phyloP scores from a whole-genome alignment of 2,113 vertebrate genomes.

The Vulpes vulpes region DNA sequence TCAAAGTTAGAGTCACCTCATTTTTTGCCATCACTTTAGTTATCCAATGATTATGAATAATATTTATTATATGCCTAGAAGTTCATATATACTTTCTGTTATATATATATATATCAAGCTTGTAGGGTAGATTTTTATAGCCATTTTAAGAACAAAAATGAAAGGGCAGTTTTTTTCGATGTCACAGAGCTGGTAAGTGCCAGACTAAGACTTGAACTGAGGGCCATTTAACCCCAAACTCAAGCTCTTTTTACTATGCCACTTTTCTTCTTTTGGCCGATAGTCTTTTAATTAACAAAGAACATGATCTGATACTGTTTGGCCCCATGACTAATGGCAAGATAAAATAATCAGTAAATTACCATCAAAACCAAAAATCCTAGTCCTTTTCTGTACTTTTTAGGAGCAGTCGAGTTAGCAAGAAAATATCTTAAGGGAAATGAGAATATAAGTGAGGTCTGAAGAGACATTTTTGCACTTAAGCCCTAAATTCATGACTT shows the following conservation, averaged over 20 bases:
- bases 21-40: not conserved
- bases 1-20: not conserved
- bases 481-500: conserved; percentile 40
- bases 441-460: not conserved
- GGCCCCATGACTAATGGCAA: not conserved
- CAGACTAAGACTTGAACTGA: not conserved
- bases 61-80: not conserved
- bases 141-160: conserved; percentile 35
- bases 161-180: not conserved
- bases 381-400: not conserved
- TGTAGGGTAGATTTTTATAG: not conserved
- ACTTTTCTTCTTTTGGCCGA: not conserved
- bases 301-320: not conserved
- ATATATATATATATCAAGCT: not conserved
- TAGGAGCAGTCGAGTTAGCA: not conserved
- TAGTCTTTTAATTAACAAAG: not conserved
- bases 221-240: not conserved
- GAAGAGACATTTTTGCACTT: conserved; percentile 42
- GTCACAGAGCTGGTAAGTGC: not conserved
- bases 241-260: not conserved
- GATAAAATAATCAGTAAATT: not conserved
- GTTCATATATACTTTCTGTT: not conserved
- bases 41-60: not conserved
- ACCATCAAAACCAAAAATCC: not conserved
- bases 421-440: not conserved